Conservation (phyloP, 2,113 vertebrate genomes). For the Irena cyanogastra region DNA sequence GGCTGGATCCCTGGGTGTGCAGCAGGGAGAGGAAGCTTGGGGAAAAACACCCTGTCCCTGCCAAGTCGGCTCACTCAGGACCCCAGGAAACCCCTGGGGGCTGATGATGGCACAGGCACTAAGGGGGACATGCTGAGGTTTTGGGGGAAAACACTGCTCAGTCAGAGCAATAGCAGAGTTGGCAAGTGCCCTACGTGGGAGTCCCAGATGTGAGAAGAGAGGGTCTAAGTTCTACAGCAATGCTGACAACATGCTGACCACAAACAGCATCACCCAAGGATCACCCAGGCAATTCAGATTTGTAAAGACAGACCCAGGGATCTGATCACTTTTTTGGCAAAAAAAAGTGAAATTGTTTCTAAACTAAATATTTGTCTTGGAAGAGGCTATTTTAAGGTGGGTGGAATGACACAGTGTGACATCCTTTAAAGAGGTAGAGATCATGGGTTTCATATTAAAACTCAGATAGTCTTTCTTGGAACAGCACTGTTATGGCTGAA, state of each 20-base stretch:
- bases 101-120: not conserved
- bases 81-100: not conserved
- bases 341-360: not conserved
- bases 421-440: not conserved
- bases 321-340: not conserved
- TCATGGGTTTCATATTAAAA: not conserved
- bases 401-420: rapidly evolving
- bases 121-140: not conserved
- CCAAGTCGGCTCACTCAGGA: rapidly evolving
- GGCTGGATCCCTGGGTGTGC: not conserved
- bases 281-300: not conserved
- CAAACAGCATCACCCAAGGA: not conserved
- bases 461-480: not conserved
- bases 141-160: not conserved
- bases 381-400: not conserved
- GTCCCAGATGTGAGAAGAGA: not conserved
- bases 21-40: not conserved
- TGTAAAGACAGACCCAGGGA: not conserved
- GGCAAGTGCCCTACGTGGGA: rapidly evolving
- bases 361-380: not conserved
- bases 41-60: not conserved
- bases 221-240: not conserved
- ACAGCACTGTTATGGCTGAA: not conserved
- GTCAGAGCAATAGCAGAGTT: not conserved
- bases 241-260: not conserved